Evolutionary conservation across 92 coral and sea anemone species (phyloP), one percentile per base, ranked within the genome.

Genomic region (Desmophyllum pertusum): DNA sequence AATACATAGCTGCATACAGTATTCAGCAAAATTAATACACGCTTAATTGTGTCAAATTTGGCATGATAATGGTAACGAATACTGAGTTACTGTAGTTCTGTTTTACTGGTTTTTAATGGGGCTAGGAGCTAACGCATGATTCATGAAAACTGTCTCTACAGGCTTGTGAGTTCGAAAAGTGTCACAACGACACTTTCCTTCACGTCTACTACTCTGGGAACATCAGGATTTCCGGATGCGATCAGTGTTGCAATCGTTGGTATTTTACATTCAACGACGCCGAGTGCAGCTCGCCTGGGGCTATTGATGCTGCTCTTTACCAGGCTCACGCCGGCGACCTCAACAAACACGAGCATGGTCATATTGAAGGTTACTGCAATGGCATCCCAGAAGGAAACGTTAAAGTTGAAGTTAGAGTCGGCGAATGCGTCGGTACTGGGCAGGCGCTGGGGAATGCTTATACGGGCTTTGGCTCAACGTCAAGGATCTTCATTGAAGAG

Each of bases 401-500:
- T 14, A 64, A 19, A 5, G 90, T 86, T 64, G 86, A 51, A 53
- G 23, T 87, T 62, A 72, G 80, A 74, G 86, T 87, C 6, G 81
- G 86, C 2, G 67, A 41, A 9, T 87, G 86, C 75, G 69, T 75
- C 1, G 86, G 82, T 0, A 55, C 65, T 37, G 73, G 52, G 21
- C 29, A 35, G 27, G 43, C 48, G 8, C 45, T n/a, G 17, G 85
- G 86, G n/a, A 53, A 55, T 61, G 86, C 85, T n/a, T 55, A 73
- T 23, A 73, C 67, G n/a, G 90, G 90, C 41, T 70, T 42, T 67
- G 51, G 69, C 9, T 81, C 90, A 2, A 69, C 66, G 29, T 87
- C 90, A 29, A 69, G 86, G 21, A 80, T 87, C 52, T 80, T 80
- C 23, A 48, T 87, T 6, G 90, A 81, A 69, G 90, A 77, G 30